phyloP scores from a whole-genome alignment of 2,113 vertebrate species.

The Thamnophis sirtalis region DNA sequence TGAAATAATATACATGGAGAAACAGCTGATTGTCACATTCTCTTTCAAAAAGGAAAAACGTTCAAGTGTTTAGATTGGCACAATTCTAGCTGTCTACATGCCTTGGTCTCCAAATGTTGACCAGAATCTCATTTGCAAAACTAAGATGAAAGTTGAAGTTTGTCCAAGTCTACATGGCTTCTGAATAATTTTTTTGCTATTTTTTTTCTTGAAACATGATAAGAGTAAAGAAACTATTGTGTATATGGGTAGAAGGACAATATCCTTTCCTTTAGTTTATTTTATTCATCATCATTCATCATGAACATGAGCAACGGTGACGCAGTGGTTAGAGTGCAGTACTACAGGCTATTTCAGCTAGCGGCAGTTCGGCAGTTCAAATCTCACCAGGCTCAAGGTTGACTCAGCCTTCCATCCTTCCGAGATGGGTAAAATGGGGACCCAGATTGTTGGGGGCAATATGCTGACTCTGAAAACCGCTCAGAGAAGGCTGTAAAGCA shows the following conservation, averaged over 20 bases:
- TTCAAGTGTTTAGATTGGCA: not conserved
- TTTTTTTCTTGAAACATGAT: not conserved
- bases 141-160: not conserved
- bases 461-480: too few relatives aligned
- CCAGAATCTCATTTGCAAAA: not conserved
- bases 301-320: too few relatives aligned
- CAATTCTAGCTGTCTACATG: not conserved
- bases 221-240: not conserved
- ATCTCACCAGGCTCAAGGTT: too few relatives aligned
- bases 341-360: too few relatives aligned
- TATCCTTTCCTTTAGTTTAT: not conserved
- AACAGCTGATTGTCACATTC: not conserved
- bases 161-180: not conserved
- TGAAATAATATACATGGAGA: not conserved
- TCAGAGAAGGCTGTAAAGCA: too few relatives aligned
- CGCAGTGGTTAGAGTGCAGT: too few relatives aligned
- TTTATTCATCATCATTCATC: not conserved
- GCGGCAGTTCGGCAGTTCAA: too few relatives aligned
- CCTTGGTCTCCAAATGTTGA: not conserved
- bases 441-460: too few relatives aligned
- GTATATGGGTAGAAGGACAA: not conserved
- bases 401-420: too few relatives aligned
- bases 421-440: too few relatives aligned
- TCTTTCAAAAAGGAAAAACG: not conserved
- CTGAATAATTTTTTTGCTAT: not conserved